Conservation (phyloP, 2,888 invertebrate genomes). For the Elaeidobius kamerunicus region DNA sequence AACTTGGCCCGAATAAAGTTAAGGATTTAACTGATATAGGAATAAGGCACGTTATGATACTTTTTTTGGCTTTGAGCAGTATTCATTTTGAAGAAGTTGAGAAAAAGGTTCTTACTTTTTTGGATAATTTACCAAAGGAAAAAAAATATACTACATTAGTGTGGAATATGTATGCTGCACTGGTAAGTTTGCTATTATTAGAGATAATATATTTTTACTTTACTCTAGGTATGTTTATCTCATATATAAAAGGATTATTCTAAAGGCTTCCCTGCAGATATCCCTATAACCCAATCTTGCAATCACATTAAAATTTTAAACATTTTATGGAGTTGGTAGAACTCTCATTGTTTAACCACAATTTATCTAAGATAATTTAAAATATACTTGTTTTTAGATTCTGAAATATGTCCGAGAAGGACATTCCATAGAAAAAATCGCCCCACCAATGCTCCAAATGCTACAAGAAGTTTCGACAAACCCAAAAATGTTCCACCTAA, state of each 20-base stretch:
- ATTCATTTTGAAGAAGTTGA: conserved; percentile 43
- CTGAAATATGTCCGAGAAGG: conserved; percentile 39
- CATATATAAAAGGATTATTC: too few species aligned
- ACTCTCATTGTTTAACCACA: too few species aligned
- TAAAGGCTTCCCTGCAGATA: too few species aligned
- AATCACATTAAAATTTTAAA: too few species aligned
- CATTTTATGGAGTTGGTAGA: too few species aligned
- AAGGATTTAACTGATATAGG: conserved; percentile 43
- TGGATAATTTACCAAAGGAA: conserved; percentile 39
- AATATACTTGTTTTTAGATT: conserved; percentile 40
- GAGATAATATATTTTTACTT: too few species aligned
- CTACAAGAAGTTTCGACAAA: conserved; percentile 39
- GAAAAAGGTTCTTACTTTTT: conserved; percentile 41
- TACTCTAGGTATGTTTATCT: too few species aligned
- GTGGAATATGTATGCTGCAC: conserved; percentile 42
- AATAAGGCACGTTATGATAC: conserved; percentile 41
- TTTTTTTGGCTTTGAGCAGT: conserved; percentile 41
- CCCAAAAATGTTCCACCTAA: conserved; percentile 38
- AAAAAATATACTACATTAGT: conserved; percentile 36
- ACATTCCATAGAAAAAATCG: conserved; percentile 37
- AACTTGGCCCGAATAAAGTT: conserved; percentile 46
- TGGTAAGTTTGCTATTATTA: too few species aligned
- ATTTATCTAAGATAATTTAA: too few species aligned
- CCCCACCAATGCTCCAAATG: conserved; percentile 35
- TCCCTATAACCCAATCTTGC: too few species aligned